Conservation (phyloP, 2,113 vertebrate genomes). For the Rhodinocichla rosea region DNA sequence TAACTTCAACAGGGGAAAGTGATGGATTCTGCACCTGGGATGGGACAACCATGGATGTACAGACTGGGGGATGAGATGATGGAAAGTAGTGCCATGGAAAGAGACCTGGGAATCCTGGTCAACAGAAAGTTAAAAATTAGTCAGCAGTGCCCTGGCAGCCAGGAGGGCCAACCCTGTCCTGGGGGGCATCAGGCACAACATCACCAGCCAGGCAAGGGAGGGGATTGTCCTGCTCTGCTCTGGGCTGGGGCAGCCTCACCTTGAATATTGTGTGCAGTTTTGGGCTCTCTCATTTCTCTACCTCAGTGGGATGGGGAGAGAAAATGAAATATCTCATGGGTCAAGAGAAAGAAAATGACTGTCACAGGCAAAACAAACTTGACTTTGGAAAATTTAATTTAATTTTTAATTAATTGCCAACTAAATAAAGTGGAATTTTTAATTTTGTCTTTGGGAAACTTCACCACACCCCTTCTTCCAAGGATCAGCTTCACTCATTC, state of each 20-base stretch:
- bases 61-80: not conserved
- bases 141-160: not conserved
- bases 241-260: not conserved
- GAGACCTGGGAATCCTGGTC: too few relatives aligned
- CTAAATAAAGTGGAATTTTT: not conserved
- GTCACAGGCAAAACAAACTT: not conserved
- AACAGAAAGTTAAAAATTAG: not conserved
- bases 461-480: not conserved
- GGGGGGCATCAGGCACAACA: not conserved
- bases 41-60: not conserved
- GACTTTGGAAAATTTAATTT: not conserved
- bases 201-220: not conserved
- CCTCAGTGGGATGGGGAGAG: not conserved
- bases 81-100: not conserved
- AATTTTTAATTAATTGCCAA: not conserved
- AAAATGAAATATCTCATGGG: not conserved
- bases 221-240: too few relatives aligned
- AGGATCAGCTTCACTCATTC: not conserved
- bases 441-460: not conserved
- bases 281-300: not conserved
- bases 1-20: not conserved
- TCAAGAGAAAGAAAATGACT: not conserved
- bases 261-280: too few relatives aligned
- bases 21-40: not conserved
- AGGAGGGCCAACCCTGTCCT: not conserved